Evolutionary conservation across 1,140 invertebrate species (phyloP), one percentile per base, ranked within the genome.

Genomic region (Pogonognathellus flavescens): DNA sequence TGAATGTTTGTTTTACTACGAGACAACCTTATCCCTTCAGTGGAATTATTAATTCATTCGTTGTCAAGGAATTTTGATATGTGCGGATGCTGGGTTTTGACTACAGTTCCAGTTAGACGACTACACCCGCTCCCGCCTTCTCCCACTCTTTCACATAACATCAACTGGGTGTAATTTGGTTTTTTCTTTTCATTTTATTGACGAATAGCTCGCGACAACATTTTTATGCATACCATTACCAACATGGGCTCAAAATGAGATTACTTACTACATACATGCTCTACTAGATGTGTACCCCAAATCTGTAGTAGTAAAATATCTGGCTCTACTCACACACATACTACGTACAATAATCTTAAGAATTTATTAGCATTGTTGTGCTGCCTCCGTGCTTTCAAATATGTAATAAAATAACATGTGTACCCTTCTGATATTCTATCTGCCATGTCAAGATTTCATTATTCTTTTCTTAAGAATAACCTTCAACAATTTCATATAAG

Each of bases 311-410:
- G 31, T 3, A 41, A 6, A 41, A 41, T 41, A 41, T 41, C n/a
- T n/a, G n/a, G n/a, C n/a, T n/a, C n/a, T n/a, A n/a, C n/a, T n/a
- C n/a, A 41, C 31, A 41, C 31, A 41, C 31, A 41, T 41, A 13
- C 10, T 41, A 13, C 10, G n/a, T 31, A 76, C 16, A 76, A 50
- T 76, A 76, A 76, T 76, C 70, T 76, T 76, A 31, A 16, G 70
- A 76, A 76, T 76, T 76, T 76, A 76, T 49, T 41, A 76, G 70
- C 70, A 49, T 76, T 76, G 70, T 76, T 76, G 70, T 76, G 70
- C n/a, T 41, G 31, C 41, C 41, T 76, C 41, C 25, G 31, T 76
- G 22, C 70, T 14, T 31, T 49, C 14, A 25, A 16, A 76, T 49
- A 76, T n/a, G 25, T 76, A 76, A 76, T 76, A 76, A 76, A 76